These are phyloP conservation scores for Sebastes vulpes DNA, from an alignment of 2,797 vertebrate genomes.

Conservation along the genomic window DNA sequence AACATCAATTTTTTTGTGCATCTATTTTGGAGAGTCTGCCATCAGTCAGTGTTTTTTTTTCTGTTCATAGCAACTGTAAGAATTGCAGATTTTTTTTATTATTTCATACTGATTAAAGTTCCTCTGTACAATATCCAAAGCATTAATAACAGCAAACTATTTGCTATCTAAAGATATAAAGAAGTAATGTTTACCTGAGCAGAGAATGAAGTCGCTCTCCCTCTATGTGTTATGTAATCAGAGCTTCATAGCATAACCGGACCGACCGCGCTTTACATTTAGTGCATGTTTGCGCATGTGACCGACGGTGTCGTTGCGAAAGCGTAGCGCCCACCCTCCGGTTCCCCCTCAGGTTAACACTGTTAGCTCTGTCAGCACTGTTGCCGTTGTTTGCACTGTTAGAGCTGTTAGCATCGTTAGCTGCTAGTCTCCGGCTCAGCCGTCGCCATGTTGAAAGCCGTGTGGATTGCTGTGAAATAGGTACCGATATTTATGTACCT, in stretches of 20 bases:
- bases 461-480: background rate
- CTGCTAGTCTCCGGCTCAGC: no score
- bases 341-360: no score
- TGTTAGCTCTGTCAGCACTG: no score
- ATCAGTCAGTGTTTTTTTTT: background rate
- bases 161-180: background rate
- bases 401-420: no score
- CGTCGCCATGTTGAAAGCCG: background rate
- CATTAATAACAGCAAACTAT: background rate
- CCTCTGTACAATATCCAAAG: background rate
- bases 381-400: no score
- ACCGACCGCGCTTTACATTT: no score
- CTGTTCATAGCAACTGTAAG: background rate
- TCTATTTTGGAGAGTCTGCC: conserved; percentile 2
- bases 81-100: background rate
- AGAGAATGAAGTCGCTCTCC: background rate
- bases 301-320: no score
- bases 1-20: background rate
- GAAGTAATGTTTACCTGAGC: background rate
- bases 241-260: background rate
- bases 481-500: background rate
- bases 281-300: no score
- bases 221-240: background rate
- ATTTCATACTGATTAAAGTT: background rate
- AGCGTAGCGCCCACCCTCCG: no score